Evolutionary conservation across 2,113 vertebrate species (phyloP).

Genomic region (Oenanthe oenanthe): DNA sequence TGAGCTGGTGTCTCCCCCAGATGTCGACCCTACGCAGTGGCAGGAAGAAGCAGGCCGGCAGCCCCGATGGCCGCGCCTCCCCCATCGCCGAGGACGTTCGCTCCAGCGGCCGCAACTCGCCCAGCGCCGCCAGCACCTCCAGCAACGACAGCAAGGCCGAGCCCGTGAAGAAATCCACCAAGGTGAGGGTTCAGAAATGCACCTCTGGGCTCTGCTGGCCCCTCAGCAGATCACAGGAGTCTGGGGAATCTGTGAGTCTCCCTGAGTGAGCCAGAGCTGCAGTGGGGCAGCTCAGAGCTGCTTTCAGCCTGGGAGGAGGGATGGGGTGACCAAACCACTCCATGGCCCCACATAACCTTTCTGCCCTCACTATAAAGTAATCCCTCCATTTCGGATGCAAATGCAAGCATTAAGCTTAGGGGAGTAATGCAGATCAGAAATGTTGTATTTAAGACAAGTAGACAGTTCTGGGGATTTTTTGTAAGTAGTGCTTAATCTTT

Average conservation of each 20-base stretch:
- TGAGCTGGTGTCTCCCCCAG: slow-evolving; percentile 55
- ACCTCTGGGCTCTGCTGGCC: too few relatives aligned
- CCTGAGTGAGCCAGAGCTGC: not conserved
- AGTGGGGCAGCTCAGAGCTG: not conserved
- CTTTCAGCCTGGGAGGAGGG: not conserved
- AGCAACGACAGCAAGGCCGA: slow-evolving; percentile 98
- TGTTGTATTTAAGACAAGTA: not conserved
- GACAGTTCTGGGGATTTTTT: not conserved
- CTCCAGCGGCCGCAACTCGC: slow-evolving; percentile 94
- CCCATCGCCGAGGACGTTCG: slow-evolving; percentile 94
- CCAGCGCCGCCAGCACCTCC: slow-evolving; percentile 94
- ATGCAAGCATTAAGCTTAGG: not conserved
- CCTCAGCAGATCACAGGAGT: not conserved
- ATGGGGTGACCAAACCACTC: not conserved
- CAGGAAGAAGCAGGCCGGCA: slow-evolving; percentile 97
- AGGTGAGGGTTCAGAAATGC: slow-evolving; percentile 68
- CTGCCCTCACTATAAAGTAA: not conserved
- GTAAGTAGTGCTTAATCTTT: not conserved
- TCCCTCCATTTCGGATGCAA: not conserved
- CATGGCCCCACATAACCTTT: not conserved
- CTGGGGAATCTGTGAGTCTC: not conserved
- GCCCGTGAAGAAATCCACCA: slow-evolving; percentile 91
- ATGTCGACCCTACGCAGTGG: slow-evolving; percentile 99
- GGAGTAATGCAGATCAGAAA: not conserved
- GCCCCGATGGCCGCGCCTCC: slow-evolving; percentile 93